These are phyloP conservation scores for Ammodytes marinus DNA, from an alignment of 2,113 vertebrate genomes.

Conservation along the genomic window DNA sequence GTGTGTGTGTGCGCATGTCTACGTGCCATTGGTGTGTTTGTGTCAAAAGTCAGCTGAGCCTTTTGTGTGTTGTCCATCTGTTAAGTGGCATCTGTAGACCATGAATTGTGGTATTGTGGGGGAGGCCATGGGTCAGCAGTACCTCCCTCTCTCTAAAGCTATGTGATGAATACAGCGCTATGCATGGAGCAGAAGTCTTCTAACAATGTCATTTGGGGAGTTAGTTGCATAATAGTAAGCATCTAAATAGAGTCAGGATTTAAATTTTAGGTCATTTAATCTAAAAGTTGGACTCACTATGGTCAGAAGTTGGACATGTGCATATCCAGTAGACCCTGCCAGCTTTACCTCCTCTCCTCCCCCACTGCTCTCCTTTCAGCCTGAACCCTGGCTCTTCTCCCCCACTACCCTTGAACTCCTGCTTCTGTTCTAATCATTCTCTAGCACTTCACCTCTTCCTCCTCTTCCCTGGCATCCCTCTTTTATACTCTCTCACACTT, in stretches of 20 bases:
- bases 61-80: conserved; percentile 31
- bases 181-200: background rate
- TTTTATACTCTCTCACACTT: background rate
- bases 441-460: background rate
- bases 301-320: background rate
- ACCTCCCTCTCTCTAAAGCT: conserved; percentile 9
- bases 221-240: too few species aligned
- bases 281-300: background rate
- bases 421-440: background rate
- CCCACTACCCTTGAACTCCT: background rate
- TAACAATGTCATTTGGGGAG: too few species aligned
- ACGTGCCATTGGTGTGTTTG: conserved; percentile 33
- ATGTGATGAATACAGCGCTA: background rate
- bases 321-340: background rate
- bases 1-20: conserved; percentile 1
- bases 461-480: background rate
- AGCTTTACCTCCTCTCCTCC: background rate
- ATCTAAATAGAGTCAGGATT: too few species aligned
- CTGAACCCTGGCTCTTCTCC: background rate
- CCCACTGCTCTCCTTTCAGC: background rate
- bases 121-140: conserved; percentile 76
- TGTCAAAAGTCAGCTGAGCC: conserved; percentile 43
- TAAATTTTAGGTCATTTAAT: too few species aligned
- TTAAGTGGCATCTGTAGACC: conserved; percentile 45
- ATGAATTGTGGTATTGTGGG: conserved; percentile 2